These are phyloP conservation scores for Hemithea aestivaria DNA, from an alignment of 2,888 invertebrate species.

Conservation along the genomic window DNA sequence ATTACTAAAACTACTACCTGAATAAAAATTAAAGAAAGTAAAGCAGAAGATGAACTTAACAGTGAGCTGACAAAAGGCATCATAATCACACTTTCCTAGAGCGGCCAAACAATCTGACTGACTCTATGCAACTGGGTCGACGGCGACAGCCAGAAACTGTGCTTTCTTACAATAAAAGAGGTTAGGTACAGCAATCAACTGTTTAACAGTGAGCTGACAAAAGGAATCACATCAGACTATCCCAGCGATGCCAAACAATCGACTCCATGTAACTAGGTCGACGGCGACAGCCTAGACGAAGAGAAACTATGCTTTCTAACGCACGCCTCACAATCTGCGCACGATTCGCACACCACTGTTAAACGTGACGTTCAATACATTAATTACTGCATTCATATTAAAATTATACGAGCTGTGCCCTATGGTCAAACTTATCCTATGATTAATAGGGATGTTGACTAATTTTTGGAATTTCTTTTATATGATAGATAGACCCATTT, in stretches of 20 bases:
- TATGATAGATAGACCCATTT: too few species aligned
- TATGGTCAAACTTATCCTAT: too few species aligned
- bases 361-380: slow-evolving; percentile 43
- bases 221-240: neutral
- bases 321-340: slow-evolving; percentile 29
- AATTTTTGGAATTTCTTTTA: too few species aligned
- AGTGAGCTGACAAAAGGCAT: neutral
- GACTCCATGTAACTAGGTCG: slow-evolving; percentile 14
- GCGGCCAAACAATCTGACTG: slow-evolving; percentile 7
- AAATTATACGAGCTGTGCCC: too few species aligned
- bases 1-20: too few species aligned
- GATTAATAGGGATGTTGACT: too few species aligned
- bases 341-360: slow-evolving; percentile 44
- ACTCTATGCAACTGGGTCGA: slow-evolving; percentile 14
- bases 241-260: slow-evolving; percentile 7
- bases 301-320: slow-evolving; percentile 56
- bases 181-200: too few species aligned
- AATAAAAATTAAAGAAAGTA: too few species aligned
- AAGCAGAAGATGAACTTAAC: too few species aligned
- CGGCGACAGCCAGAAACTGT: slow-evolving; percentile 49
- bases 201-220: too few species aligned
- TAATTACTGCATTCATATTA: too few species aligned
- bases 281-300: slow-evolving; percentile 18
- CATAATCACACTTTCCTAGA: neutral
- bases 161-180: slow-evolving; percentile 59